Conservation (phyloP, 2,888 invertebrate genomes). For the Allophyes oxyacanthae region DNA sequence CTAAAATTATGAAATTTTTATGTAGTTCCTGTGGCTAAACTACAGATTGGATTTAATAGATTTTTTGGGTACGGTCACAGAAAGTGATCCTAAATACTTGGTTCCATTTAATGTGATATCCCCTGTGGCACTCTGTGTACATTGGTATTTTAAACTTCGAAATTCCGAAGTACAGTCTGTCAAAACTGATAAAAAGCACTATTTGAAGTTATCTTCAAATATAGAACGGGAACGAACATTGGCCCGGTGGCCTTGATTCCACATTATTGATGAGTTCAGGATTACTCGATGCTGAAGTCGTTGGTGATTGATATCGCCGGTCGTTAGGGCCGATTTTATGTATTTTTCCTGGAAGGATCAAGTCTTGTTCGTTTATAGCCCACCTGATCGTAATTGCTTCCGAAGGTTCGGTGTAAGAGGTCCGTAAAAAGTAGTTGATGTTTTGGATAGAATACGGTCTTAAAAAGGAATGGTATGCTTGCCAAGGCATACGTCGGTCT, state of each 20-base stretch:
- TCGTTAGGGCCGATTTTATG: conserved; percentile 58
- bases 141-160: too few species aligned
- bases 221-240: conserved; percentile 23
- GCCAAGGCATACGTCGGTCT: too few species aligned
- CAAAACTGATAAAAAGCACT: conserved; percentile 1
- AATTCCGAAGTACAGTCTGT: too few species aligned
- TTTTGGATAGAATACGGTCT: conserved; percentile 6
- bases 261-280: conserved; percentile 60
- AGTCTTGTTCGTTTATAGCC: conserved; percentile 50
- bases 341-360: conserved; percentile 54
- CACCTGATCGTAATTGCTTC: conserved; percentile 53
- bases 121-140: too few species aligned
- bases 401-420: conserved; percentile 30
- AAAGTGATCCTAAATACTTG: too few species aligned
- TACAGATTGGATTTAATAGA: too few species aligned
- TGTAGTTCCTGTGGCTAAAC: too few species aligned
- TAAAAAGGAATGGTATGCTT: too few species aligned
- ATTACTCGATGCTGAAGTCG: conserved; percentile 54
- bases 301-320: conserved; percentile 60
- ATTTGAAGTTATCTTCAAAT: conserved; percentile 39
- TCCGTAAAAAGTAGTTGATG: conserved; percentile 18
- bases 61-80: too few species aligned
- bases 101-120: too few species aligned
- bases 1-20: too few species aligned
- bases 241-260: conserved; percentile 53